These are phyloP conservation scores for Labeo catla DNA, from an alignment of 2,113 vertebrate genomes.

Conservation along the genomic window DNA sequence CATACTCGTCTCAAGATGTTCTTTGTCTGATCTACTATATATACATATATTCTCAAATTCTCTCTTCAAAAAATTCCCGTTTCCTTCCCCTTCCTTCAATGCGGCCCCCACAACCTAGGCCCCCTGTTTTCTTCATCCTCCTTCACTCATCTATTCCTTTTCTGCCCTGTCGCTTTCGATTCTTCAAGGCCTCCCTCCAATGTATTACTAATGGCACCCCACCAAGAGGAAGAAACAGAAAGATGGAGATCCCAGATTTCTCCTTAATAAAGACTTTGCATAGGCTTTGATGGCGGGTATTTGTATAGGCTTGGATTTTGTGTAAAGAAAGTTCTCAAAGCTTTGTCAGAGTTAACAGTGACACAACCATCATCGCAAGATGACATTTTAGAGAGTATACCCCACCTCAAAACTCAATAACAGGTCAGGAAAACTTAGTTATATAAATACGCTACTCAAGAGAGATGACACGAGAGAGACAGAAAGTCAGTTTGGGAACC, in stretches of 20 bases:
- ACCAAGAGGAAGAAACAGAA: constrained; percentile 64
- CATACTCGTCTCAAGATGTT: constrained; percentile 46
- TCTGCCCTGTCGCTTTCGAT: constrained; percentile 78
- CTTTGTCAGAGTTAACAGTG: not conserved
- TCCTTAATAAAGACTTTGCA: constrained; percentile 68
- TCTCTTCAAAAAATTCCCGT: not conserved
- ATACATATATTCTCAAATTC: constrained; percentile 8
- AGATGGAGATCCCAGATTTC: constrained; percentile 63
- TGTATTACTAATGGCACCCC: constrained; percentile 78
- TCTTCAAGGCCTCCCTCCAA: constrained; percentile 72
- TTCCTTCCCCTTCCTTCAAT: constrained; percentile 36
- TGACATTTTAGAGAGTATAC: constrained; percentile 46
- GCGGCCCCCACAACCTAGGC: not conserved
- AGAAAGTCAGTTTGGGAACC: constrained; percentile 30
- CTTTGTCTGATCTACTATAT: not conserved
- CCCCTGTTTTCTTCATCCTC: constrained; percentile 51
- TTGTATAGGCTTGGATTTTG: not conserved
- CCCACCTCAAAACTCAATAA: constrained; percentile 55
- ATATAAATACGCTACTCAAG: constrained; percentile 43
- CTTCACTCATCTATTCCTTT: constrained; percentile 72
- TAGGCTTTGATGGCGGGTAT: not conserved
- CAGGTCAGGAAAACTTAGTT: constrained; percentile 63
- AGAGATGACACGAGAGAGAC: not conserved
- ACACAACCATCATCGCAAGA: not conserved
- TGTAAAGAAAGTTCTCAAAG: not conserved